These are phyloP conservation scores for Anthoscopus minutus DNA, from an alignment of 2,113 vertebrate species.

Conservation along the genomic window DNA sequence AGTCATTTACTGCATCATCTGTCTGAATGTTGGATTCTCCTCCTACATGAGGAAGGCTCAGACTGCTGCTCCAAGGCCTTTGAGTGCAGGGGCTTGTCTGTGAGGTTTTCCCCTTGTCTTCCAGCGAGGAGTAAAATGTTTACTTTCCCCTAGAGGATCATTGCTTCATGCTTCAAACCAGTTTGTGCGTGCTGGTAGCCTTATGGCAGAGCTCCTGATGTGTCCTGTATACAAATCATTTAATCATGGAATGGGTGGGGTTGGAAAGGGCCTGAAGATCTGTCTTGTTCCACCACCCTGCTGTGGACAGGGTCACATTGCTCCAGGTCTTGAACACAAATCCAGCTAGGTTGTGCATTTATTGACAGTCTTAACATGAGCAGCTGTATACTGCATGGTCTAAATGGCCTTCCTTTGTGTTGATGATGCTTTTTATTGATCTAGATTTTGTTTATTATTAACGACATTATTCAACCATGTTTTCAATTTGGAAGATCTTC, in stretches of 20 bases:
- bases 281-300: not conserved
- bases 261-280: not conserved
- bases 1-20: not conserved
- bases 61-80: not conserved
- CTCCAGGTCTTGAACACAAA: not conserved
- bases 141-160: not conserved
- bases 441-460: not conserved
- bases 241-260: not conserved
- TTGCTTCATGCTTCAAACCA: not conserved
- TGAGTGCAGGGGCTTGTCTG: not conserved
- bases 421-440: not conserved
- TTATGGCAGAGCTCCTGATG: not conserved
- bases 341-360: not conserved
- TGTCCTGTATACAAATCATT: not conserved
- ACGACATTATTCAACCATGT: fast-evolving
- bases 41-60: not conserved
- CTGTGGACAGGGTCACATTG: not conserved
- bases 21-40: not conserved
- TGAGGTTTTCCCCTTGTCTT: not conserved
- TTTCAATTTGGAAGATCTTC: not conserved
- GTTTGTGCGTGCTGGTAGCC: not conserved
- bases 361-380: not conserved
- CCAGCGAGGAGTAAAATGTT: not conserved
- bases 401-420: not conserved
- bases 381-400: fast-evolving